phyloP scores from a whole-genome alignment of 1,140 invertebrate genomes.

The Thaumatotibia leucotreta region DNA sequence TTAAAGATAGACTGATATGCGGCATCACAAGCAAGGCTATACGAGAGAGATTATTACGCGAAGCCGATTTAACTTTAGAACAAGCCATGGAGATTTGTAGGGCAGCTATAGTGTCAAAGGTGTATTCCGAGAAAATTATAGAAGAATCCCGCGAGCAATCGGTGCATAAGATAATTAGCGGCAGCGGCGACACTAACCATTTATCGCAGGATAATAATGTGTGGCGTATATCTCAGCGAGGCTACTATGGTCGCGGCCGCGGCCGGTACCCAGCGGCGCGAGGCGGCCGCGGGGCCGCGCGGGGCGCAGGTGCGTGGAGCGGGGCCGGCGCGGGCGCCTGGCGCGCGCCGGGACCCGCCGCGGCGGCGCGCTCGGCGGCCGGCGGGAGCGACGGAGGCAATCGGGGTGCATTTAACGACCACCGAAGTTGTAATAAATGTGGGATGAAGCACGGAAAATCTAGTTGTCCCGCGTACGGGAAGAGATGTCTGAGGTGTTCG shows the following conservation, averaged over 20 bases:
- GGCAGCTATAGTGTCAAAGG: background rate
- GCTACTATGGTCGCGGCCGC: background rate
- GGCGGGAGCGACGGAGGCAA: too few relatives aligned
- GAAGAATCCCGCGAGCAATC: background rate
- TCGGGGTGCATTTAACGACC: too few relatives aligned
- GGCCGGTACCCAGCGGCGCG: too few relatives aligned
- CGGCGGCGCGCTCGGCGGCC: too few relatives aligned
- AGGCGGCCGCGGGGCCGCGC: too few relatives aligned
- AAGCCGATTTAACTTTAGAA: background rate
- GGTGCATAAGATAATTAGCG: background rate
- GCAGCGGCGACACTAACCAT: background rate
- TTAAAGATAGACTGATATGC: constrained; percentile 21
- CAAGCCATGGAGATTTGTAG: background rate
- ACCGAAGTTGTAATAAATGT: background rate
- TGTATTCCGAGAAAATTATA: background rate
- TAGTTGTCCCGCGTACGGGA: constrained; percentile 4
- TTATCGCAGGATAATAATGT: background rate
- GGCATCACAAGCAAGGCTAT: background rate
- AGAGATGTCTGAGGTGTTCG: background rate
- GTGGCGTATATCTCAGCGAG: background rate
- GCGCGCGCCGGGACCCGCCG: too few relatives aligned
- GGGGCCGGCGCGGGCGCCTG: too few relatives aligned
- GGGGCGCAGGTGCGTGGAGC: too few relatives aligned
- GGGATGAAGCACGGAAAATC: background rate
- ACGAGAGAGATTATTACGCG: background rate